A percentile compares a stretch with the other conserved stretches of the same genome.
These are phyloP conservation scores for Micromesistius poutassou DNA, from an alignment of 2,797 vertebrate genomes.

Conservation along the genomic window DNA sequence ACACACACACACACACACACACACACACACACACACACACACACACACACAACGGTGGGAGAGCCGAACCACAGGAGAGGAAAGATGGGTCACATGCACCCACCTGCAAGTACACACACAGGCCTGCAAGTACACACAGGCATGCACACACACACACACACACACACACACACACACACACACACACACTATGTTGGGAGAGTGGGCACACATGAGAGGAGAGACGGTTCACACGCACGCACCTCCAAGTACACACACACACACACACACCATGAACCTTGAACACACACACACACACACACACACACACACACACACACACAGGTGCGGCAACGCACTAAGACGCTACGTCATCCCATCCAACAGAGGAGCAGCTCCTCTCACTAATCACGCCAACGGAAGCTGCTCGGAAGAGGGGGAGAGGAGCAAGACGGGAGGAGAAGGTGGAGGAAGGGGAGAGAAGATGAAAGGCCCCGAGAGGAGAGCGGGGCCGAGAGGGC, in stretches of 20 bases:
- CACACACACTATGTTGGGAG: too few species aligned
- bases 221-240: too few species aligned
- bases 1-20: too few species aligned
- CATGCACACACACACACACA: too few species aligned
- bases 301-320: conserved; percentile 15
- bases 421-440: neutral
- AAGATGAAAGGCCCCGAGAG: conserved; percentile 61
- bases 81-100: too few species aligned
- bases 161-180: too few species aligned
- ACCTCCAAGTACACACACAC: conserved; percentile 16
- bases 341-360: conserved; percentile 46
- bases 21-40: too few species aligned
- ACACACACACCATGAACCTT: conserved; percentile 33
- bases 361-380: conserved; percentile 45
- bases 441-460: conserved; percentile 11
- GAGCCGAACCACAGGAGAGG: too few species aligned
- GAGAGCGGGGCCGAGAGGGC: conserved; percentile 60
- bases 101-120: conserved; percentile 16
- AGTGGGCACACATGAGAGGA: too few species aligned
- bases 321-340: conserved; percentile 32
- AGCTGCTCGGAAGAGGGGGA: conserved; percentile 44
- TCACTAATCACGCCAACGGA: conserved; percentile 64
- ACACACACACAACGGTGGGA: too few species aligned
- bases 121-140: neutral
- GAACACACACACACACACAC: conserved; percentile 20